phyloP scores from a whole-genome alignment of 2,797 vertebrate species.

The Notamacropus eugenii region DNA sequence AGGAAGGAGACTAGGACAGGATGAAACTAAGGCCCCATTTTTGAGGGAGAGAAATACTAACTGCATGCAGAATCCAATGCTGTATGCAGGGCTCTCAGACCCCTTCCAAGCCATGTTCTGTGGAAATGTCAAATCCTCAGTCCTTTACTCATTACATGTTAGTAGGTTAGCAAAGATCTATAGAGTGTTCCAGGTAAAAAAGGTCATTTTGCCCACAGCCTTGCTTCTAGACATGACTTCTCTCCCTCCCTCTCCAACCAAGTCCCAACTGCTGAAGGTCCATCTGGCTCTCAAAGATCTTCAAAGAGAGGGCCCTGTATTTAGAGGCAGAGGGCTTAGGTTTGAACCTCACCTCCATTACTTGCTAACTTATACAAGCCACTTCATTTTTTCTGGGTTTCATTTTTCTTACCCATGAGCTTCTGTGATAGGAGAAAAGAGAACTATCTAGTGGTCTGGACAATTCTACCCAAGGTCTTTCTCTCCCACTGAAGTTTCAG shows the following conservation, averaged over 20 bases:
- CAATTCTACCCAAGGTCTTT: background rate
- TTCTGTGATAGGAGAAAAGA: background rate
- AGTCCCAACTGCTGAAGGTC: background rate
- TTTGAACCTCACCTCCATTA: background rate
- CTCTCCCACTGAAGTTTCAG: background rate
- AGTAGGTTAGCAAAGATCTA: background rate
- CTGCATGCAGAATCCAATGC: background rate
- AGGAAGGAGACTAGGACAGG: background rate
- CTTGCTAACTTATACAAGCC: background rate
- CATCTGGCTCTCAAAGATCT: background rate
- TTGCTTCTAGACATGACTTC: background rate
- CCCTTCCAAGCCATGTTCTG: background rate
- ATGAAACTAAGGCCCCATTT: background rate
- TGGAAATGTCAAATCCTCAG: background rate
- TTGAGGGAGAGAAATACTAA: background rate
- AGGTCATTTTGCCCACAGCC: background rate
- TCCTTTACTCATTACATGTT: background rate
- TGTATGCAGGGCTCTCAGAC: background rate
- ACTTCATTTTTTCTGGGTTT: background rate
- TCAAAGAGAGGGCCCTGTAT: background rate
- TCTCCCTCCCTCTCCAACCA: too few relatives aligned
- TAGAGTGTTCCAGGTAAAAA: background rate
- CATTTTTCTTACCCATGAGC: background rate
- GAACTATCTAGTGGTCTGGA: background rate
- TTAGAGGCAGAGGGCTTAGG: background rate